Evolutionary conservation across 2,797 vertebrate species (phyloP).

Genomic region (Streptopelia turtur): DNA sequence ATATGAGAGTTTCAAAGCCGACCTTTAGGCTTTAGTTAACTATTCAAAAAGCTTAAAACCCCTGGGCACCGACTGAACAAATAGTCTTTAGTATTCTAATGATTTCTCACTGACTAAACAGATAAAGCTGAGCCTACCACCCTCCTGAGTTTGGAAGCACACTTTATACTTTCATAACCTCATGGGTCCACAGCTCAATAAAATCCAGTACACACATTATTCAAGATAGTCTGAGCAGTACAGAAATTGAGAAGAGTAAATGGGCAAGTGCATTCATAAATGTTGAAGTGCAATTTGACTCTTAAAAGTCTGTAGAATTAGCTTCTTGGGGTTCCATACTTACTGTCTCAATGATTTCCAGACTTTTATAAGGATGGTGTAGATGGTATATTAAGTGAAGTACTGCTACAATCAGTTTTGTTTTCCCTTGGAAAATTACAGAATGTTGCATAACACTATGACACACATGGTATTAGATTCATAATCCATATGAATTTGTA

Average conservation of each 20-base stretch:
- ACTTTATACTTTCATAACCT: not conserved
- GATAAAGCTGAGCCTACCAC: not conserved
- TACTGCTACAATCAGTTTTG: not conserved
- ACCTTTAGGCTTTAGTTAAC: not conserved
- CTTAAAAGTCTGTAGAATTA: not conserved
- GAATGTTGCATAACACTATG: not conserved
- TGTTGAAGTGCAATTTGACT: not conserved
- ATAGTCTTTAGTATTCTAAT: not conserved
- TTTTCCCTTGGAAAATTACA: not conserved
- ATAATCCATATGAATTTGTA: not conserved
- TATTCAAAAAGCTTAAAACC: not conserved
- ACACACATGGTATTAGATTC: not conserved
- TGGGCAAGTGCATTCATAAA: not conserved
- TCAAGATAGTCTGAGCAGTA: not conserved
- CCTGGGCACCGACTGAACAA: not conserved
- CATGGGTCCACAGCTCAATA: not conserved
- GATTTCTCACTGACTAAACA: not conserved
- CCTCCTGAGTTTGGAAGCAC: not conserved
- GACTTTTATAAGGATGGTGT: not conserved
- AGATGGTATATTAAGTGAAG: not conserved
- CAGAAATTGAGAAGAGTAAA: not conserved
- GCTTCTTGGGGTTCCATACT: not conserved
- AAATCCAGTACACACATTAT: not conserved
- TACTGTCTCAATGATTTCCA: not conserved
- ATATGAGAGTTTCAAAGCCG: not conserved